phyloP scores from a whole-genome alignment of 2,797 vertebrate species.

The Centropyge bicolor region DNA sequence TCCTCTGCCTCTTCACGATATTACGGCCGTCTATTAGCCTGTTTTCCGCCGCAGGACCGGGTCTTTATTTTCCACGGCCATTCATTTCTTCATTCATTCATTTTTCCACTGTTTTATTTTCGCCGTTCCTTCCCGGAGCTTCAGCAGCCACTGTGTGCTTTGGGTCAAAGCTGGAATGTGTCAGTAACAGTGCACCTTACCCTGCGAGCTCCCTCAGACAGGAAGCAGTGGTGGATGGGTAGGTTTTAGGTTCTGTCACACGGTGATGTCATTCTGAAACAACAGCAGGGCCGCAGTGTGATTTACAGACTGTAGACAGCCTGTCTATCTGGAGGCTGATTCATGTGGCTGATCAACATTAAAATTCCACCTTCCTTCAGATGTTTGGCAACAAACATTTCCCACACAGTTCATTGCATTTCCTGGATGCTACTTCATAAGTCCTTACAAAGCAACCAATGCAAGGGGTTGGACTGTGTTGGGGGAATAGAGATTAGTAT shows the following conservation, averaged over 20 bases:
- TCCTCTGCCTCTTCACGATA: conserved; percentile 15
- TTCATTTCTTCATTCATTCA: conserved; percentile 56
- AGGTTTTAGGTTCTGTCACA: conserved; percentile 44
- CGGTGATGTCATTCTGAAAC: conserved; percentile 59
- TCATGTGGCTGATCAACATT: conserved; percentile 31
- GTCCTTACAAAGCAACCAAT: neutral
- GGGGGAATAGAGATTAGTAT: neutral
- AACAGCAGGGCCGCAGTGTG: conserved; percentile 41
- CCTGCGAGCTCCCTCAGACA: conserved; percentile 37
- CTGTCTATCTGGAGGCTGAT: conserved; percentile 21
- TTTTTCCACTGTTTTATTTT: conserved; percentile 58
- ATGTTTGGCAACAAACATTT: conserved; percentile 31
- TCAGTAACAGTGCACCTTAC: conserved; percentile 57
- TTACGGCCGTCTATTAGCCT: conserved; percentile 44
- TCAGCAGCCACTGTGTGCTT: conserved; percentile 59
- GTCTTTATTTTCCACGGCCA: conserved; percentile 32
- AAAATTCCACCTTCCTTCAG: conserved; percentile 24
- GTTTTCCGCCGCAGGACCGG: conserved; percentile 36
- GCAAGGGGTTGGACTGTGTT: neutral
- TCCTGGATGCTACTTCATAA: neutral
- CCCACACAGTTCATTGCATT: conserved; percentile 30
- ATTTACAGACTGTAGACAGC: conserved; percentile 62
- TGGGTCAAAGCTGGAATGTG: conserved; percentile 63
- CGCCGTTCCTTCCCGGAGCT: conserved; percentile 30
- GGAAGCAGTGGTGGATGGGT: conserved; percentile 47